Evolutionary conservation across 2,113 vertebrate species (phyloP).

Genomic region (Cyanocitta stelleri): DNA sequence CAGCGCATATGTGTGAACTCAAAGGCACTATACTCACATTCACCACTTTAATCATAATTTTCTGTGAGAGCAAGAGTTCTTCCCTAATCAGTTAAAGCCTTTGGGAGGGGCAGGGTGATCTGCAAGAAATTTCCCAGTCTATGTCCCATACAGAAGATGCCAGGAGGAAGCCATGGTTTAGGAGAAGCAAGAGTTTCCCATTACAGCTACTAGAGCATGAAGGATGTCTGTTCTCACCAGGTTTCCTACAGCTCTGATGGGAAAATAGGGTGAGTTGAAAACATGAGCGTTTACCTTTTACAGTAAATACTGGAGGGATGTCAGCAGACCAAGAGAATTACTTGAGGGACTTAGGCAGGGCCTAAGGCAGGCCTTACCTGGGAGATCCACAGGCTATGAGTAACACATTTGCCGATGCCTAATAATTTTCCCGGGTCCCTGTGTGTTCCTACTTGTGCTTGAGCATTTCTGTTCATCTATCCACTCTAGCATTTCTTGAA

Average conservation of each 20-base stretch:
- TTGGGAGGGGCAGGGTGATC: not conserved
- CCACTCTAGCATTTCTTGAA: not conserved
- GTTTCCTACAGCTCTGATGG: not conserved
- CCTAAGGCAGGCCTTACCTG: not conserved
- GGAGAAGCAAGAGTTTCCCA: not conserved
- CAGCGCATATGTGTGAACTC: rapidly evolving
- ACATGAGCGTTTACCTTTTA: not conserved
- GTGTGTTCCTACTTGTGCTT: not conserved
- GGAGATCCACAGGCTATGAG: not conserved
- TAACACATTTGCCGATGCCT: not conserved
- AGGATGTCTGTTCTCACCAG: not conserved
- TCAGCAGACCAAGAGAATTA: not conserved
- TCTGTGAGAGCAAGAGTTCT: not conserved
- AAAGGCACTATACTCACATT: not conserved
- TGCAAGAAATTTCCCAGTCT: not conserved
- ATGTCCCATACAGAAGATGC: not conserved
- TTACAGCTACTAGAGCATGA: not conserved
- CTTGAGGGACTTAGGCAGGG: not conserved
- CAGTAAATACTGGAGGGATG: not conserved
- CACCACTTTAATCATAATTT: rapidly evolving
- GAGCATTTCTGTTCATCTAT: not conserved
- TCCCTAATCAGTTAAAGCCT: not conserved
- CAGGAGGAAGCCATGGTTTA: not conserved
- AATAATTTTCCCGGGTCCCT: not conserved
- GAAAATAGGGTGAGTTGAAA: not conserved